A percentile compares a stretch with the other conserved stretches of the same genome.
These are phyloP conservation scores for Bovichtus diacanthus DNA, from an alignment of 2,797 vertebrate genomes.

Conservation along the genomic window DNA sequence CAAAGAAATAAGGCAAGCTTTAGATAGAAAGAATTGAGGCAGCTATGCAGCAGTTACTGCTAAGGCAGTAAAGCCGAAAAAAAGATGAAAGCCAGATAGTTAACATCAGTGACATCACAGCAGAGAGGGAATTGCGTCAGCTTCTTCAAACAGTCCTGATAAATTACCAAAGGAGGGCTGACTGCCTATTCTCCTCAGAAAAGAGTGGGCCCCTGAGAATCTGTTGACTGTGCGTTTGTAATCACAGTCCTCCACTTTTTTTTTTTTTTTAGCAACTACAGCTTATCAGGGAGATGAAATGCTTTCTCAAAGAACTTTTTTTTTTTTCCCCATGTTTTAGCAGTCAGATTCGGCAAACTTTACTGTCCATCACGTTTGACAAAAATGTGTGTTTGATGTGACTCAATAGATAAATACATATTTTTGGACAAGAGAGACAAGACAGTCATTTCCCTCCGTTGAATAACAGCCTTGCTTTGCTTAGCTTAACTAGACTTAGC, in stretches of 20 bases:
- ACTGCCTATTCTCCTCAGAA: constrained; percentile 54
- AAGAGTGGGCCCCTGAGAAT: constrained; percentile 49
- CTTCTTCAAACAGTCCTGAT: constrained; percentile 68
- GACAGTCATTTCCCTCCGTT: too few species aligned
- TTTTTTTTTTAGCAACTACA: not conserved
- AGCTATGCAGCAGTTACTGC: constrained; percentile 38
- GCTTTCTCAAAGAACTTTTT: not conserved
- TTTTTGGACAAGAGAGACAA: not conserved
- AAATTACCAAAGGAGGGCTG: constrained; percentile 57
- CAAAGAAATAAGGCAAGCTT: constrained; percentile 43
- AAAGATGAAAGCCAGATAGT: constrained; percentile 74
- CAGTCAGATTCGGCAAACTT: not conserved
- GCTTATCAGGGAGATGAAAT: constrained; percentile 8
- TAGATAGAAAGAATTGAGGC: constrained; percentile 32
- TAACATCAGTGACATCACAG: constrained; percentile 75
- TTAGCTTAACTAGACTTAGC: not conserved
- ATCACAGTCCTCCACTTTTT: constrained; percentile 35
- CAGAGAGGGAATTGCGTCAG: constrained; percentile 68
- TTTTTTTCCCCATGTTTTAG: not conserved
- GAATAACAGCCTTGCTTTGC: not conserved
- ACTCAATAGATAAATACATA: not conserved
- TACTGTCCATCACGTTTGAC: not conserved
- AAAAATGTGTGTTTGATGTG: not conserved
- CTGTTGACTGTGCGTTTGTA: constrained; percentile 46
- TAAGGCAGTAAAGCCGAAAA: constrained; percentile 37